A percentile compares a stretch with the other conserved stretches of the same genome.
Evolutionary conservation across 2,888 invertebrate species (phyloP).

Genomic region (Hoplodrina ambigua): DNA sequence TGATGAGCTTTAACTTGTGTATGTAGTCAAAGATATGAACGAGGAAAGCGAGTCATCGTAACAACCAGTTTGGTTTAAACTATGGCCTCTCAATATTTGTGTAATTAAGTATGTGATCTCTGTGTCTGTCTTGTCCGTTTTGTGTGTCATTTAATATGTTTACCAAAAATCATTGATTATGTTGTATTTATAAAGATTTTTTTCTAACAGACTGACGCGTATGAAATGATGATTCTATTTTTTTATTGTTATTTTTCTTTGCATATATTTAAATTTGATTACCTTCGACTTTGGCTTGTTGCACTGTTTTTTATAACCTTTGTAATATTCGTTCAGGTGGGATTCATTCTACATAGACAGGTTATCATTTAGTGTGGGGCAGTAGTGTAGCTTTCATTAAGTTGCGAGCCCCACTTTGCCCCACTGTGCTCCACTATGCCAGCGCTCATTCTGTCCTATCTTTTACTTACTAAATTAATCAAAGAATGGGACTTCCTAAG

Average conservation of each 20-base stretch:
- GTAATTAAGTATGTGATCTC: slow-evolving; percentile 62
- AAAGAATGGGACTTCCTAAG: slow-evolving; percentile 2
- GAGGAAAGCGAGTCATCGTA: slow-evolving; percentile 19
- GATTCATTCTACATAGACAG: neutral
- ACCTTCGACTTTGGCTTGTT: slow-evolving; percentile 41
- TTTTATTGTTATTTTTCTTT: slow-evolving; percentile 58
- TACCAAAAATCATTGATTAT: slow-evolving; percentile 61
- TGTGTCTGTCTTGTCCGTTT: slow-evolving; percentile 56
- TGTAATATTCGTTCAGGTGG: neutral
- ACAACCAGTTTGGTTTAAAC: slow-evolving; percentile 34
- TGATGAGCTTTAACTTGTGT: slow-evolving; percentile 23
- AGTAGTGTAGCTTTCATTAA: too few relatives aligned
- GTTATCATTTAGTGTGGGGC: too few relatives aligned
- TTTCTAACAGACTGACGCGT: slow-evolving; percentile 64
- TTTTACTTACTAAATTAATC: neutral
- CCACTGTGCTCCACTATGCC: too few relatives aligned
- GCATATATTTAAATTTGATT: slow-evolving; percentile 41
- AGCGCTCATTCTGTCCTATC: neutral
- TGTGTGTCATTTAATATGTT: slow-evolving; percentile 58
- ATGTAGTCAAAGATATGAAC: slow-evolving; percentile 22
- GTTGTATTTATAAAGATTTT: slow-evolving; percentile 55
- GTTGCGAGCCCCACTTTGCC: too few relatives aligned
- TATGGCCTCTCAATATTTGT: slow-evolving; percentile 55
- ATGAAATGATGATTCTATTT: slow-evolving; percentile 53
- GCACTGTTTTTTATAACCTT: slow-evolving; percentile 50